phyloP scores from a whole-genome alignment of 2,888 invertebrate genomes.

The Nycteola revayana region DNA sequence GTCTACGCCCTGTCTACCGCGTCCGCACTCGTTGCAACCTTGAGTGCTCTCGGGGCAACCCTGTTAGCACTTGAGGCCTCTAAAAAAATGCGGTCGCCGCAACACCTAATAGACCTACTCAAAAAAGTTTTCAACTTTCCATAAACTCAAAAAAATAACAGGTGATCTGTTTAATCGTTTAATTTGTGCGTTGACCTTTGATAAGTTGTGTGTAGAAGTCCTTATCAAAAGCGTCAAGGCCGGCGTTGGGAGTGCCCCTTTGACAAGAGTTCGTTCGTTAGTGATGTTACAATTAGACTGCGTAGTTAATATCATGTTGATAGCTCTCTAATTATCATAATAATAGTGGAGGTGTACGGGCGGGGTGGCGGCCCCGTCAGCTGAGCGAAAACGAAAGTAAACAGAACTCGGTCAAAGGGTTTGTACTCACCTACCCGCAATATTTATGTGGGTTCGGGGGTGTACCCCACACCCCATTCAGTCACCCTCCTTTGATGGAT shows the following conservation, averaged over 20 bases:
- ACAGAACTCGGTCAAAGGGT: slow-evolving; percentile 83
- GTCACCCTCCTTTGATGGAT: slow-evolving; percentile 81
- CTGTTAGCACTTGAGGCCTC: slow-evolving; percentile 39
- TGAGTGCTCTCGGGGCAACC: slow-evolving; percentile 66
- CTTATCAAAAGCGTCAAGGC: slow-evolving; percentile 16
- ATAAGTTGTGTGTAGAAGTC: slow-evolving; percentile 7
- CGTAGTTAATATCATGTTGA: slow-evolving; percentile 57
- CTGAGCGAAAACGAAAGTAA: slow-evolving; percentile 83
- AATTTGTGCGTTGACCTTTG: slow-evolving; percentile 7
- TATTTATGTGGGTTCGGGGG: slow-evolving; percentile 80
- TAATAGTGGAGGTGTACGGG: slow-evolving; percentile 70
- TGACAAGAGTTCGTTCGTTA: slow-evolving; percentile 27
- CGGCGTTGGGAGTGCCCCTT: slow-evolving; percentile 14
- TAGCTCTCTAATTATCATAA: slow-evolving; percentile 78
- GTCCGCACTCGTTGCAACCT: slow-evolving; percentile 78
- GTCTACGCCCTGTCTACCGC: slow-evolving; percentile 80
- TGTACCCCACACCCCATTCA: slow-evolving; percentile 70
- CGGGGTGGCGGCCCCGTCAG: slow-evolving; percentile 76
- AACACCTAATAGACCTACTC: slow-evolving; percentile 14
- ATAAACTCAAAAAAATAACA: neutral
- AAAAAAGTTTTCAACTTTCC: slow-evolving; percentile 12
- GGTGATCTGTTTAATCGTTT: neutral
- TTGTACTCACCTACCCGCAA: slow-evolving; percentile 82
- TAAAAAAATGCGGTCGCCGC: slow-evolving; percentile 32
- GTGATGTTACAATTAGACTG: slow-evolving; percentile 46